Conservation (phyloP, 2,888 invertebrate genomes). For the Drosophila imparisetae region DNA sequence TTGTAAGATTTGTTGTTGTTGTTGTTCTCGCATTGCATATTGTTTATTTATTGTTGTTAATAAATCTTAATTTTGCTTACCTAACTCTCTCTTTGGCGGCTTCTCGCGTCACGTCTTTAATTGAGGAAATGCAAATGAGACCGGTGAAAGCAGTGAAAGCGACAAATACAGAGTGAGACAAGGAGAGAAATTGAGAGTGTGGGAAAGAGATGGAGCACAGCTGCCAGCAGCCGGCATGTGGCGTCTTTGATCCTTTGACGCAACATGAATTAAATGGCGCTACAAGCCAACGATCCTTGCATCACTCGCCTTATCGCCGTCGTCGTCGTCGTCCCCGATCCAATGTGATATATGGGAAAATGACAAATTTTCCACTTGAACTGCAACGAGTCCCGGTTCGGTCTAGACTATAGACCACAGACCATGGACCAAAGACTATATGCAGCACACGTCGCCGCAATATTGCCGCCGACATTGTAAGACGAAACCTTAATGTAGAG, state of each 20-base stretch:
- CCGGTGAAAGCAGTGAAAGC: constrained; percentile 61
- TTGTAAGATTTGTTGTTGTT: constrained; percentile 21
- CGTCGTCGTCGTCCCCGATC: constrained; percentile 25
- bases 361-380: constrained; percentile 81
- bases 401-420: constrained; percentile 22
- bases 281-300: constrained; percentile 55
- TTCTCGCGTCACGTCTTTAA: constrained; percentile 40
- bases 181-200: constrained; percentile 8
- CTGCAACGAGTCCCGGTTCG: neutral
- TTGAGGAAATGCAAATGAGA: constrained; percentile 74
- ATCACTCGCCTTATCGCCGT: constrained; percentile 61
- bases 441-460: constrained; percentile 64
- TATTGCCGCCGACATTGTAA: constrained; percentile 71
- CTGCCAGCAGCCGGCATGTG: constrained; percentile 62
- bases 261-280: constrained; percentile 75
- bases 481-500: constrained; percentile 63
- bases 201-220: constrained; percentile 18
- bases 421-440: constrained; percentile 13
- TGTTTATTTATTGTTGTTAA: constrained; percentile 75
- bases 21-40: constrained; percentile 26
- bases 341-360: constrained; percentile 72
- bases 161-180: constrained; percentile 8
- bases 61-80: constrained; percentile 80
- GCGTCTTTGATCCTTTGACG: constrained; percentile 82
- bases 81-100: constrained; percentile 68